Conservation (phyloP, 2,888 invertebrate species). For the Melipona bicolor region DNA sequence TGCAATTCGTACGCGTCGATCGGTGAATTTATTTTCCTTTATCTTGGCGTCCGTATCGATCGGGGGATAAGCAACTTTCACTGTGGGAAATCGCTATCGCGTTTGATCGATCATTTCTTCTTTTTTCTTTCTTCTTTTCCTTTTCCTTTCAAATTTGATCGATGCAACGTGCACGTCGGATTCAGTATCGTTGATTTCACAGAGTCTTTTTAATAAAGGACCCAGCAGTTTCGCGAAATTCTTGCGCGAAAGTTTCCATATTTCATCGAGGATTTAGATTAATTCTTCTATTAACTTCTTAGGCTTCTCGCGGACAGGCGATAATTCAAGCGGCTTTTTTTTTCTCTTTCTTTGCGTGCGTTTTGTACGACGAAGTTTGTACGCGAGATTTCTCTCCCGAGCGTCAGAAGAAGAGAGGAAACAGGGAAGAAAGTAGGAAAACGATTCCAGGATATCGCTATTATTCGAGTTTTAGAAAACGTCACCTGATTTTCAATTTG, state of each 20-base stretch:
- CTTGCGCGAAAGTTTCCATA: background rate
- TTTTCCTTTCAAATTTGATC: background rate
- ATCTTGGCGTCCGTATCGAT: background rate
- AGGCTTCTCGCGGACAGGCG: background rate
- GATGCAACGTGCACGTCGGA: background rate
- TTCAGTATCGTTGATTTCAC: too few species aligned
- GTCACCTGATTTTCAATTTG: too few species aligned
- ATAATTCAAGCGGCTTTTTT: background rate
- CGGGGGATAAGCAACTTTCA: conserved; percentile 19
- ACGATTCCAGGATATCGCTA: too few species aligned
- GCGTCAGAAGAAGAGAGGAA: background rate
- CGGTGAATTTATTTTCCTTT: conserved; percentile 22
- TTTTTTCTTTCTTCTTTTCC: background rate
- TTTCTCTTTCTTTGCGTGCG: background rate
- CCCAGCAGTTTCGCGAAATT: background rate
- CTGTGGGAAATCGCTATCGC: conserved; percentile 9
- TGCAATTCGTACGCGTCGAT: conserved; percentile 13
- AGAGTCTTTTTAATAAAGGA: background rate
- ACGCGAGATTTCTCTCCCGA: background rate
- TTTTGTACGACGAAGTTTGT: background rate
- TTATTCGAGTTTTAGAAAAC: too few species aligned
- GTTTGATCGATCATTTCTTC: background rate
- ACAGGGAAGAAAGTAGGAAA: background rate
- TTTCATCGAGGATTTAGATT: background rate
- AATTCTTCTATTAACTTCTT: background rate